Conservation (phyloP, 2,113 vertebrate genomes). For the Bubo bubo region DNA sequence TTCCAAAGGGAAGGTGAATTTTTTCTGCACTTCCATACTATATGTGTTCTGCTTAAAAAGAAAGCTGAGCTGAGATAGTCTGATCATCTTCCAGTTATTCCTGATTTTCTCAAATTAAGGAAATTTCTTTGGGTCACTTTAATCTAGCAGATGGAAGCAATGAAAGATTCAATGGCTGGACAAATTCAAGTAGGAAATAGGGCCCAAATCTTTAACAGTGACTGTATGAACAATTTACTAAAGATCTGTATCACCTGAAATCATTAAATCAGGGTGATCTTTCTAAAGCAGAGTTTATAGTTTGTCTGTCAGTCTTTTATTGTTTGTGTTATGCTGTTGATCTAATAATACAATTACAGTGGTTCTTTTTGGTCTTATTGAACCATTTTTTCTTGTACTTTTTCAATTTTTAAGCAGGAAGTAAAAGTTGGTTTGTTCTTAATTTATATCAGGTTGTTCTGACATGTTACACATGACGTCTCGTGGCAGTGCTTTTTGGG, state of each 20-base stretch:
- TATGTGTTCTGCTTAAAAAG: neutral
- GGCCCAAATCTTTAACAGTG: neutral
- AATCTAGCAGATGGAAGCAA: neutral
- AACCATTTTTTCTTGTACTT: neutral
- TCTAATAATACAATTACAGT: neutral
- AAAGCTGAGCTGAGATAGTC: neutral
- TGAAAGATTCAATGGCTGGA: neutral
- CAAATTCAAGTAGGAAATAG: neutral
- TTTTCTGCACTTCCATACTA: neutral
- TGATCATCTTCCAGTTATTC: neutral
- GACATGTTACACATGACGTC: fast-evolving
- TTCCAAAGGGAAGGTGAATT: neutral
- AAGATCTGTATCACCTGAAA: neutral
- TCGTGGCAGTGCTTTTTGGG: neutral
- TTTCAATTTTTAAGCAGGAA: neutral
- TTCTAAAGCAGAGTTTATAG: neutral
- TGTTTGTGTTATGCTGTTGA: neutral
- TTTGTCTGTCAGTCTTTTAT: neutral
- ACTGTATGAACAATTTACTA: neutral
- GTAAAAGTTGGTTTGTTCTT: neutral
- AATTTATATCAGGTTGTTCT: neutral
- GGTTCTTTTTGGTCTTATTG: neutral
- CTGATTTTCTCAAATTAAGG: neutral
- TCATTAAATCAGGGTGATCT: neutral
- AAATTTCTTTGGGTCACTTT: neutral